Evolutionary conservation across 2,113 vertebrate species (phyloP), one percentile per base, ranked within the genome.

Genomic region (Arizona elegans): DNA sequence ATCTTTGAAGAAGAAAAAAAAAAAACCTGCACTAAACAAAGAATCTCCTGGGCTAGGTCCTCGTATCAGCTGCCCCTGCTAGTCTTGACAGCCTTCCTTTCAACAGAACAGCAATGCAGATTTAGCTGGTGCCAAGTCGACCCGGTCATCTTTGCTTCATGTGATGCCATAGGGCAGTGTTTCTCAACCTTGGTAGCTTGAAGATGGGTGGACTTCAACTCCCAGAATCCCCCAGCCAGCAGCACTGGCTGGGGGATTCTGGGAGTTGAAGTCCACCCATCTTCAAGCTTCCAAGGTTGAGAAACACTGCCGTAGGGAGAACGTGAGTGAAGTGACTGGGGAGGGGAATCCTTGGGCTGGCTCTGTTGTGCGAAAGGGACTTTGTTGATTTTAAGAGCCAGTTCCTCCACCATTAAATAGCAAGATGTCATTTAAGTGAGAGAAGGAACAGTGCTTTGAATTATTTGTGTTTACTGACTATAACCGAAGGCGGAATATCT

Each of bases 401-500:
- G 89, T 93, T 92, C 85, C 23, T 91, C 50, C 29, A 65, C 94
- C 88, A 94, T 95, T 91, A 96, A 96, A 94, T 33, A 54, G 90
- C 91, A 96, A 56, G 55, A 58, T 26, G 93, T 86, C 88, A 88
- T 94, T 95, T 89, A 81, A 95, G 87, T 92, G 62, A 93, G 90
- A 86, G 91, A 95, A 38, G 7, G n/a, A 59, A 95, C 94, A 94
- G 94, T 92, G 58, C 62, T 92, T 95, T 93, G 92, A 95, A 93
- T 96, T 91, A 95, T 29, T 92, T 91, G 94, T 90, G 91, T 95
- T 94, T 95, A 95, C 19, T 90, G 92, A 94, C 95, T 92, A 94
- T 65, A 88, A 38, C 92, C 65, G 94, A 33, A 81, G 81, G 94
- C 86, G 62, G 93, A 94, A 94, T 94, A 95, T 96, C 92, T 92